A percentile compares a stretch with the other conserved stretches of the same genome.
Conservation (phyloP, 1,140 invertebrate species). For the Bactericera cockerelli region DNA sequence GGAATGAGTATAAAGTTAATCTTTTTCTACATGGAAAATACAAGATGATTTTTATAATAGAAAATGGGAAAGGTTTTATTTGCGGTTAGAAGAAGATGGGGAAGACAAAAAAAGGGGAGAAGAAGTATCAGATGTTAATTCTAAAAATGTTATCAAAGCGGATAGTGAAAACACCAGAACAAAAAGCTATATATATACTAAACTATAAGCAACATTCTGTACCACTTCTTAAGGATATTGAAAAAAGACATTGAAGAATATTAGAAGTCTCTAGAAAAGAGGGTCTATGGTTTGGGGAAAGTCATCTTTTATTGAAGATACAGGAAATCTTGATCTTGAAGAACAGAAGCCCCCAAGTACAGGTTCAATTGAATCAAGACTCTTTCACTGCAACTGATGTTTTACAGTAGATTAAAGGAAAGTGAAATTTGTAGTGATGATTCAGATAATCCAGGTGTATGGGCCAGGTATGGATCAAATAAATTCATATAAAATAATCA, state of each 20-base stretch:
- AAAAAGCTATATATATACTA: slow-evolving; percentile 8
- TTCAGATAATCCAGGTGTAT: not conserved
- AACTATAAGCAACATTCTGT: slow-evolving; percentile 12
- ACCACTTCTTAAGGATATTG: slow-evolving; percentile 11
- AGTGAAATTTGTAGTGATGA: not conserved
- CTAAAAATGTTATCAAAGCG: no score
- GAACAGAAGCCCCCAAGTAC: not conserved
- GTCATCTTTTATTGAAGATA: slow-evolving; percentile 9
- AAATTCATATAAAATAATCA: not conserved
- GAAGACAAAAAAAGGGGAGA: no score
- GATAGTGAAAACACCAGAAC: no score
- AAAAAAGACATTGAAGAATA: not conserved
- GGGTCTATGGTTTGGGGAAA: slow-evolving; percentile 8
- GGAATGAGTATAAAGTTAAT: no score
- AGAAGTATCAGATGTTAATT: no score
- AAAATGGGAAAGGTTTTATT: no score
- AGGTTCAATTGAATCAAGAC: slow-evolving; percentile 3
- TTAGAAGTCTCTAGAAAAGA: slow-evolving; percentile 12
- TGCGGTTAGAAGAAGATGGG: no score
- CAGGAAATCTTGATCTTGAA: slow-evolving; percentile 6
- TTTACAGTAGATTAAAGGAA: not conserved
- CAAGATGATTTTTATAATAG: no score
- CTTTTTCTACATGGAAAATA: no score
- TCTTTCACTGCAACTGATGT: slow-evolving; percentile 8
- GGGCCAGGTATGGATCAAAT: not conserved